Percentiles rank a stretch among this genome's conserved stretches.
Conservation (phyloP, 2,113 vertebrate species). For the Lathamus discolor region DNA sequence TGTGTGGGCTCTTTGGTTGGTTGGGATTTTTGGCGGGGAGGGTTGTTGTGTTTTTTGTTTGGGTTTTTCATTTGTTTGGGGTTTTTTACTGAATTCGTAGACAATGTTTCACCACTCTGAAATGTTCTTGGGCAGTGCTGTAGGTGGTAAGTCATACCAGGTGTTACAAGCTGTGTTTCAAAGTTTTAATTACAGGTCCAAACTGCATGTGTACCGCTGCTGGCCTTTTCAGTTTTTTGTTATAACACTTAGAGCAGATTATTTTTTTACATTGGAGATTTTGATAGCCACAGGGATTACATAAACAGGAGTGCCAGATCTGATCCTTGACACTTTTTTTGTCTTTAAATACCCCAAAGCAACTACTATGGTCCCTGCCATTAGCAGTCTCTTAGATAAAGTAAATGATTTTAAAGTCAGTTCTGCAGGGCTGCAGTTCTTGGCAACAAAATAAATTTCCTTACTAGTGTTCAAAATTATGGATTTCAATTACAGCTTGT, state of each 20-base stretch:
- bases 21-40: neutral
- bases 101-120: neutral
- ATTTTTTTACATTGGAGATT: neutral
- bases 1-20: neutral
- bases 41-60: neutral
- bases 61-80: neutral
- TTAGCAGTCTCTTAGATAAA: conserved; percentile 13
- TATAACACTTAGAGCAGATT: neutral
- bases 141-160: neutral
- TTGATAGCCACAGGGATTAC: neutral
- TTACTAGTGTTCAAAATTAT: conserved; percentile 71
- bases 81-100: neutral
- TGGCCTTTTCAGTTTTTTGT: neutral
- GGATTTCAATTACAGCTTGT: conserved; percentile 77
- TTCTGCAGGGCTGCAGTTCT: conserved; percentile 60
- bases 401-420: conserved; percentile 60
- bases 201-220: neutral
- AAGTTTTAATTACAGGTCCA: neutral
- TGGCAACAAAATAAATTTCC: conserved; percentile 71
- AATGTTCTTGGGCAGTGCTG: neutral
- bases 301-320: neutral
- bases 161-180: neutral
- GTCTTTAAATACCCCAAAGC: neutral
- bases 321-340: neutral
- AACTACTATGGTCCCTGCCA: neutral